Conservation (phyloP, 2,797 vertebrate species). For the Gallinago stenura region DNA sequence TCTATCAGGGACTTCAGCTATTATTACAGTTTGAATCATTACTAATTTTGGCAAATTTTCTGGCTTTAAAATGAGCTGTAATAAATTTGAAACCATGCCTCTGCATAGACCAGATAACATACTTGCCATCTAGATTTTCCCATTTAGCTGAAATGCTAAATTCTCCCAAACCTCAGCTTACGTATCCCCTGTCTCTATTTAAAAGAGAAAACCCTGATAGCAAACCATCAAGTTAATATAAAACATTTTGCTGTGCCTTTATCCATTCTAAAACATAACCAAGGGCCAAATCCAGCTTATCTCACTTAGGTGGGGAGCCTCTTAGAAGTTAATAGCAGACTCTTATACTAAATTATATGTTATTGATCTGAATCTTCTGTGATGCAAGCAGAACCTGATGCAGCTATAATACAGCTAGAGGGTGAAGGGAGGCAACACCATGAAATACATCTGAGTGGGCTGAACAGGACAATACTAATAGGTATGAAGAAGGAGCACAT, state of each 20-base stretch:
- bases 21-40: constrained; percentile 24
- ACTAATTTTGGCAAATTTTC: constrained; percentile 46
- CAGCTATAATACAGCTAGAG: neutral
- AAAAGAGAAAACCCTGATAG: neutral
- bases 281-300: neutral
- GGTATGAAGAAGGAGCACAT: neutral
- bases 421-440: neutral
- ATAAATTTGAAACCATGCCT: constrained; percentile 7
- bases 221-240: neutral
- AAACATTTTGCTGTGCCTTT: neutral
- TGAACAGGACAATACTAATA: neutral
- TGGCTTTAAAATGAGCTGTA: neutral
- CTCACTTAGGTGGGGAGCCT: neutral
- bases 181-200: neutral
- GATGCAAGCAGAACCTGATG: neutral
- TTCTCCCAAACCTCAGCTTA: neutral
- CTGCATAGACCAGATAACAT: neutral
- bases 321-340: neutral
- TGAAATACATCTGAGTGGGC: neutral
- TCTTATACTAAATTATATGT: neutral
- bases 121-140: neutral
- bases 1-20: neutral
- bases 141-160: neutral
- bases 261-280: neutral
- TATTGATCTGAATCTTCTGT: constrained; percentile 2